Conservation (phyloP, 2,888 invertebrate species). For the Petrolisthes cinctipes region DNA sequence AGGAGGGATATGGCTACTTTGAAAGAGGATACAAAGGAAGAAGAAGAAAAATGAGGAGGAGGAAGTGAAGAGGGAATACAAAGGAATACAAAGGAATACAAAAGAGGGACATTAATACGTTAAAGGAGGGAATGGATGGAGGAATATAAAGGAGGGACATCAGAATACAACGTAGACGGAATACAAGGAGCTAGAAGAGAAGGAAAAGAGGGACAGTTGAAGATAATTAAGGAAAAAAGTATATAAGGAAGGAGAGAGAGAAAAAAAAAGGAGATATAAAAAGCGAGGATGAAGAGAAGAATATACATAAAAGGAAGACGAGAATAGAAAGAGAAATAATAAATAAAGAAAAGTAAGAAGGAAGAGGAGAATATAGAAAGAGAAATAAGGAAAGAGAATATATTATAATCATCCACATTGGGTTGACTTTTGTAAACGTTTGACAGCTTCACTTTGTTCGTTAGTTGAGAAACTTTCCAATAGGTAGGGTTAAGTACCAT, state of each 20-base stretch:
- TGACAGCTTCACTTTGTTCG: too few species aligned
- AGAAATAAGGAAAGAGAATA: too few species aligned
- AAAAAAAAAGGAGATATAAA: background rate
- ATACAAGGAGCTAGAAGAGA: background rate
- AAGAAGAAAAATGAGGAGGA: background rate
- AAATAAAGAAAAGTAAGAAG: too few species aligned
- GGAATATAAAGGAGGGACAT: too few species aligned
- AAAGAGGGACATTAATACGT: too few species aligned
- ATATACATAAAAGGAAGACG: background rate
- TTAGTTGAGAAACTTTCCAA: too few species aligned
- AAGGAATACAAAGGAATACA: background rate
- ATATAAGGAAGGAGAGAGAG: background rate
- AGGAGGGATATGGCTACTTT: background rate
- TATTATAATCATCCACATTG: too few species aligned
- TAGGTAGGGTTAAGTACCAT: too few species aligned
- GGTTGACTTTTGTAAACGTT: too few species aligned
- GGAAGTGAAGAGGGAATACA: background rate
- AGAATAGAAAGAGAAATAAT: background rate
- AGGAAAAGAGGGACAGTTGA: background rate
- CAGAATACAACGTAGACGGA: background rate
- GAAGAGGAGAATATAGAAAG: too few species aligned
- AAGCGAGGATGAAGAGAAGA: conserved; percentile 1
- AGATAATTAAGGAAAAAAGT: background rate
- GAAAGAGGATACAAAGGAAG: conserved; percentile 2
- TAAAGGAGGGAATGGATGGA: too few species aligned